These are phyloP conservation scores for Anseranas semipalmata DNA, from an alignment of 2,113 vertebrate genomes.

Conservation along the genomic window DNA sequence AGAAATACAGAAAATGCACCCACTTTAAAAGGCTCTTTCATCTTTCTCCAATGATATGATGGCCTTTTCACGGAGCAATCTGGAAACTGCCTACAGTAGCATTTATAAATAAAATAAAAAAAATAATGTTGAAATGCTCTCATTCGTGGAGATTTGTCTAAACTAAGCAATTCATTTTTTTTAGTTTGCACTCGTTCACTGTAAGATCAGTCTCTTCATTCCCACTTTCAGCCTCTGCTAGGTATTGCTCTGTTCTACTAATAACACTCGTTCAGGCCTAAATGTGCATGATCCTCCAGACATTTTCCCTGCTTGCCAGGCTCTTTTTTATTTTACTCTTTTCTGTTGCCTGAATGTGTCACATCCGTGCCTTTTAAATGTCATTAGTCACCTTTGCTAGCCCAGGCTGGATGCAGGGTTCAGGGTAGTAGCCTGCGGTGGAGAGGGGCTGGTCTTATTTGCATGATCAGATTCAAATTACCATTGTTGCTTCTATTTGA, in stretches of 20 bases:
- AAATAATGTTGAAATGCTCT: neutral
- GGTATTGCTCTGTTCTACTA: neutral
- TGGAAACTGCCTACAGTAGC: neutral
- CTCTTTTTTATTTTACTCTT: neutral
- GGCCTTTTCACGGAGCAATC: neutral
- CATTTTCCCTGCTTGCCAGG: neutral
- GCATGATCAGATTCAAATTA: neutral
- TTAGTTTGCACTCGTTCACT: neutral
- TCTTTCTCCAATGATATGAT: neutral
- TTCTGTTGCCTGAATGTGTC: neutral
- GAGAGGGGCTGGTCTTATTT: neutral
- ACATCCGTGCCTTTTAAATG: neutral
- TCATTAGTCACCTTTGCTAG: neutral
- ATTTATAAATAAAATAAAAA: neutral
- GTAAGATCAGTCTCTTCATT: neutral
- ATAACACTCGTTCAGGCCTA: neutral
- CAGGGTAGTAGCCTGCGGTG: neutral
- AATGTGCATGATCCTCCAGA: neutral
- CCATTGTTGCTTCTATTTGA: neutral
- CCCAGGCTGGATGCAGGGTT: neutral
- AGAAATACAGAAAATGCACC: neutral
- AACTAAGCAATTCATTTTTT: neutral
- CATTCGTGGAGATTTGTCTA: neutral
- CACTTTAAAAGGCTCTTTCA: neutral
- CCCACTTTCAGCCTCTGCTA: neutral